Conservation (phyloP, 2,797 vertebrate genomes). For the Oreortyx pictus region DNA sequence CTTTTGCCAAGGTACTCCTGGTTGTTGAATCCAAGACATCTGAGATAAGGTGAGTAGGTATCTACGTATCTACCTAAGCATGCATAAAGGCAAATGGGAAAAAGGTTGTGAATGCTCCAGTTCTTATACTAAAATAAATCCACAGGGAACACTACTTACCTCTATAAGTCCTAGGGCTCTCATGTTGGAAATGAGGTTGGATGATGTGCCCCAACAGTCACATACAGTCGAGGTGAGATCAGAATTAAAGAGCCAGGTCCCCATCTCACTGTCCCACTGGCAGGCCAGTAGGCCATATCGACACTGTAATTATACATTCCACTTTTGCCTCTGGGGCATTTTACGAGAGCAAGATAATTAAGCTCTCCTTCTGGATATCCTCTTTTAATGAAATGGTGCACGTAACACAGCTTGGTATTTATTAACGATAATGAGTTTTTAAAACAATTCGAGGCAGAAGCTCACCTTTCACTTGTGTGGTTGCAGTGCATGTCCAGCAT, state of each 20-base stretch:
- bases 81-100: neutral
- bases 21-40: neutral
- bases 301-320: neutral
- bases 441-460: conserved; percentile 45
- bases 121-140: neutral
- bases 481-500: neutral
- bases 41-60: neutral
- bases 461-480: conserved; percentile 50
- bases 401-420: conserved; percentile 47
- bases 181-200: neutral
- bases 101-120: neutral
- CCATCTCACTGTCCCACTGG: fast-evolving
- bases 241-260: neutral
- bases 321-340: conserved; percentile 14
- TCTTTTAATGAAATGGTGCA: conserved; percentile 37
- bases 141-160: neutral
- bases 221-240: neutral
- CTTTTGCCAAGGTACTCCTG: neutral
- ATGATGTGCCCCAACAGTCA: neutral
- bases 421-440: conserved; percentile 48
- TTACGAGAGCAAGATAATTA: conserved; percentile 35
- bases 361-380: neutral
- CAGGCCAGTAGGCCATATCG: neutral
- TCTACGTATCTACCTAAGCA: neutral
- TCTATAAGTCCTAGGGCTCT: neutral